phyloP scores from a whole-genome alignment of 2,113 vertebrate genomes.

The Columbina picui region DNA sequence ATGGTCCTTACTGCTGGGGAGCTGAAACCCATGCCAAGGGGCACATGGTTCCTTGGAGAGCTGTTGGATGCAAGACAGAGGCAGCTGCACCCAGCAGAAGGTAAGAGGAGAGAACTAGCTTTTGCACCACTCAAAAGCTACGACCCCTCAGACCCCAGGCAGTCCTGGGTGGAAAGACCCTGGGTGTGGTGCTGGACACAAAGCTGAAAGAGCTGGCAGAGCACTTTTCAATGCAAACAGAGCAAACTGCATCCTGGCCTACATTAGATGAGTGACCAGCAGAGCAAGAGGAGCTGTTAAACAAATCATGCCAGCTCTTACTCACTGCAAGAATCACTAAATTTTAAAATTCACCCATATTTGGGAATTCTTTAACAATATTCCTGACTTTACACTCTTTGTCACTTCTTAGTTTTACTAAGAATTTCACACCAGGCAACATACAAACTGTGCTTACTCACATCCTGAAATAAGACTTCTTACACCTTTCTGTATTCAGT shows the following conservation, averaged over 20 bases:
- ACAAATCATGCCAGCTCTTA: neutral
- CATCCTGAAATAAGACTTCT: neutral
- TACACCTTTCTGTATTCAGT: neutral
- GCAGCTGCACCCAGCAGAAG: neutral
- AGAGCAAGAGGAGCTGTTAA: neutral
- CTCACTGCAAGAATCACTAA: neutral
- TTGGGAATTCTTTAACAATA: neutral
- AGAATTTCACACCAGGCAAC: neutral
- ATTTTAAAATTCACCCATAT: neutral
- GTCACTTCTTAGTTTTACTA: neutral
- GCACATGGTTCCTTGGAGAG: neutral
- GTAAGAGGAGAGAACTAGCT: neutral
- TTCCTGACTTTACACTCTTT: neutral
- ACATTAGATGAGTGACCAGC: neutral
- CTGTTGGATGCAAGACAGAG: neutral
- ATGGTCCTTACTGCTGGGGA: neutral
- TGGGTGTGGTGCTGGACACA: neutral
- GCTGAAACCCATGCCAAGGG: accelerated
- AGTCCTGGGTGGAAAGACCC: neutral
- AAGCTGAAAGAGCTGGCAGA: neutral
- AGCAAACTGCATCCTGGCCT: accelerated
- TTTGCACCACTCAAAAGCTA: accelerated
- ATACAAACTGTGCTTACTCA: neutral
- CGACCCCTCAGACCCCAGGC: neutral
- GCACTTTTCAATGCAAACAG: neutral